Conservation (phyloP, 2,888 invertebrate species). For the Agapostemon virescens region DNA sequence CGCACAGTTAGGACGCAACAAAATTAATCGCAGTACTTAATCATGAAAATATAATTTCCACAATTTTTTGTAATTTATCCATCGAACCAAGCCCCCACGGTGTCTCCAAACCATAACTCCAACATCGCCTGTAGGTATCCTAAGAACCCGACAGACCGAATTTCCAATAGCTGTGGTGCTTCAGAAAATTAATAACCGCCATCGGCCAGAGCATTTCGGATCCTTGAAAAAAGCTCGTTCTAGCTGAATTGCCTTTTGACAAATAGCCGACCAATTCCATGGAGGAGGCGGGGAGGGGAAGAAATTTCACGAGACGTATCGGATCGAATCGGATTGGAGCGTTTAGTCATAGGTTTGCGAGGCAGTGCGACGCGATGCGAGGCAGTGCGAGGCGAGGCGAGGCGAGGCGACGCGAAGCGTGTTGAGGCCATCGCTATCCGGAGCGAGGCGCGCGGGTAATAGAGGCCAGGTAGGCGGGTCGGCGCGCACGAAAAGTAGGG, state of each 20-base stretch:
- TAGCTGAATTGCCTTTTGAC: background rate
- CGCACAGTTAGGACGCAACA: background rate
- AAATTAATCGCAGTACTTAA: too few species aligned
- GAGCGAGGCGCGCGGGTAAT: conserved; percentile 57
- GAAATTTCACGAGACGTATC: background rate
- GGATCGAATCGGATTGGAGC: background rate
- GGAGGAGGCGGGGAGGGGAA: background rate
- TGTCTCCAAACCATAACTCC: too few species aligned
- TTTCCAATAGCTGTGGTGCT: background rate
- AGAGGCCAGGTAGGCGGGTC: conserved; percentile 69
- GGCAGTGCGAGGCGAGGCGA: conserved; percentile 3
- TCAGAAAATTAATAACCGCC: background rate
- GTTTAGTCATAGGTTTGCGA: background rate
- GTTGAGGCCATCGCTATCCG: conserved; percentile 37
- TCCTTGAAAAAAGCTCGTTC: background rate
- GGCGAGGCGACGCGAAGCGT: conserved; percentile 34
- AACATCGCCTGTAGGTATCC: background rate
- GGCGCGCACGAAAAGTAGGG: conserved; percentile 67
- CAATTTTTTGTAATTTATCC: background rate
- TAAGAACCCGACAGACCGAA: background rate
- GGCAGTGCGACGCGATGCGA: conserved; percentile 32
- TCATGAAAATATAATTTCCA: background rate
- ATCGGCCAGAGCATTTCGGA: background rate
- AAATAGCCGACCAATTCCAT: background rate
- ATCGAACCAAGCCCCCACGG: background rate